Conservation (phyloP, 2,113 vertebrate species). For the Pholis gunnellus region DNA sequence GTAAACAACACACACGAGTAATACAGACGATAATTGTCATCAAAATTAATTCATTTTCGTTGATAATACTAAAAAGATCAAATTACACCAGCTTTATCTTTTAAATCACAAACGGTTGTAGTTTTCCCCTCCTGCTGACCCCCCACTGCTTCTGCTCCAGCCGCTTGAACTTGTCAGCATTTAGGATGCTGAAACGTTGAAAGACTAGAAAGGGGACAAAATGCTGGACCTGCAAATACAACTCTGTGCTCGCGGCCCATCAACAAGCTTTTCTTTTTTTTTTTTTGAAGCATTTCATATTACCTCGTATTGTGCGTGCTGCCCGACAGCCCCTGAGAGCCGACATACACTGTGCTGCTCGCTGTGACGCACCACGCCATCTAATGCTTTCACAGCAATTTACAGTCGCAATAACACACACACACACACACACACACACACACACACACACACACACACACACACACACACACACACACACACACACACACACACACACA, state of each 20-base stretch:
- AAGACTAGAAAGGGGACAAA: slow-evolving; percentile 69
- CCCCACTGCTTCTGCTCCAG: slow-evolving; percentile 23
- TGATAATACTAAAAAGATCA: background rate
- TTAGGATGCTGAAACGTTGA: slow-evolving; percentile 69
- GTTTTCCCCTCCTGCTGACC: slow-evolving; percentile 50
- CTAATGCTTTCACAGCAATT: slow-evolving; percentile 68
- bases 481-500: slow-evolving; percentile 28
- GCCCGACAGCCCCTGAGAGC: slow-evolving; percentile 34
- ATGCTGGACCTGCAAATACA: slow-evolving; percentile 64
- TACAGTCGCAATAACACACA: slow-evolving; percentile 27
- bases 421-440: slow-evolving; percentile 25
- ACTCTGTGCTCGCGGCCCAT: background rate
- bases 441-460: slow-evolving; percentile 53
- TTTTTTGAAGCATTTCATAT: slow-evolving; percentile 41
- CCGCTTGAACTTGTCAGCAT: slow-evolving; percentile 68
- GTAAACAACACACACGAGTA: slow-evolving; percentile 6
- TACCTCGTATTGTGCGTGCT: slow-evolving; percentile 5
- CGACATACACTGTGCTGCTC: slow-evolving; percentile 14
- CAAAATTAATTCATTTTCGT: background rate
- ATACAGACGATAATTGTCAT: background rate
- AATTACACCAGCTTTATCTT: slow-evolving; percentile 4
- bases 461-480: no score
- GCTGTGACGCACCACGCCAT: slow-evolving; percentile 17
- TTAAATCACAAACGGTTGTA: slow-evolving; percentile 5
- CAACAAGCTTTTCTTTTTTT: slow-evolving; percentile 11